Percentiles rank a stretch among this genome's conserved stretches.
These are phyloP conservation scores for Ptilodon capucinus DNA, from an alignment of 2,888 invertebrate species.

Conservation along the genomic window DNA sequence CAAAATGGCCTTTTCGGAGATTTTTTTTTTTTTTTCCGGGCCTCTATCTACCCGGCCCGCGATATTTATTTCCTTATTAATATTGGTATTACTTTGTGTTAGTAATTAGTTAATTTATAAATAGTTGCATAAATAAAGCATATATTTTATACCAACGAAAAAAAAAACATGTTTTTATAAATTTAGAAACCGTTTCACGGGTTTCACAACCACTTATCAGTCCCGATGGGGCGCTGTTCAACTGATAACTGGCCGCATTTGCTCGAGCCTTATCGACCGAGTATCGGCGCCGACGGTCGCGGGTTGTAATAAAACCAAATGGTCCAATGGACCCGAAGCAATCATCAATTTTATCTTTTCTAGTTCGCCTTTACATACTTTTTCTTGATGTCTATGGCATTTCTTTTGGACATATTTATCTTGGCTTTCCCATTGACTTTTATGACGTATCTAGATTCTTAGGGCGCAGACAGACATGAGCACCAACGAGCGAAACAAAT, in stretches of 20 bases:
- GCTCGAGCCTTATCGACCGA: conserved; percentile 34
- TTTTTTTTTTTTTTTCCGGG: too few species aligned
- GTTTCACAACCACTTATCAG: conserved; percentile 28
- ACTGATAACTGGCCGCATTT: conserved; percentile 38
- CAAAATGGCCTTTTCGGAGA: too few species aligned
- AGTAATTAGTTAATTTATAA: too few species aligned
- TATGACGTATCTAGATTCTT: neutral
- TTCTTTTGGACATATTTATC: conserved; percentile 1
- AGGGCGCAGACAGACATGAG: too few species aligned
- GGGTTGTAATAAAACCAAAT: conserved; percentile 60
- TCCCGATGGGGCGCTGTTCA: conserved; percentile 24
- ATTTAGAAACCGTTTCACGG: conserved; percentile 9
- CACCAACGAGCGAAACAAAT: too few species aligned
- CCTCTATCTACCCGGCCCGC: too few species aligned
- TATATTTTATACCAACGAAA: too few species aligned
- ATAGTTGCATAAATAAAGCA: too few species aligned
- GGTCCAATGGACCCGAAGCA: conserved; percentile 34
- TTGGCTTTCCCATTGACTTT: neutral
- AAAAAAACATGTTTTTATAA: conserved; percentile 3
- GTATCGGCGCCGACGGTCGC: conserved; percentile 43
- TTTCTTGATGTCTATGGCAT: conserved; percentile 10
- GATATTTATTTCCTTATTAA: too few species aligned
- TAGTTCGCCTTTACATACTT: conserved; percentile 23
- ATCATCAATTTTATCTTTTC: conserved; percentile 59
- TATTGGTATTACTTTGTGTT: too few species aligned